Percentiles rank a stretch among this genome's conserved stretches.
phyloP scores from a whole-genome alignment of 2,113 vertebrate species.

The Colossoma macropomum region DNA sequence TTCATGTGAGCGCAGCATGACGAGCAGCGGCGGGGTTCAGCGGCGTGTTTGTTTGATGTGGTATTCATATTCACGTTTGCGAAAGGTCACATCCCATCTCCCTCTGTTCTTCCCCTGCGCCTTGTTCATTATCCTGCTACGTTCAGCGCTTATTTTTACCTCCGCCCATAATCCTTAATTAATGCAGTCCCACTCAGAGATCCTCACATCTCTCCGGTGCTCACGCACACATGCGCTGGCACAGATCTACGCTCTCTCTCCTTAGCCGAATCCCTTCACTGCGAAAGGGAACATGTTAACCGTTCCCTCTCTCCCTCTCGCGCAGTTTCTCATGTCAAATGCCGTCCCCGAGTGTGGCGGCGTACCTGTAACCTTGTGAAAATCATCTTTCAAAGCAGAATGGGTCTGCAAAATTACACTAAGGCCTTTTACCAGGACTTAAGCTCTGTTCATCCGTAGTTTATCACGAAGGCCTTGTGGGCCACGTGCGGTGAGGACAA shows the following conservation, averaged over 20 bases:
- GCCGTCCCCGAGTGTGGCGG: neutral
- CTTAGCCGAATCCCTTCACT: neutral
- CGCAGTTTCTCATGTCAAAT: neutral
- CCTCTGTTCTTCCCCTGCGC: slow-evolving; percentile 57
- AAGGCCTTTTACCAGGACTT: neutral
- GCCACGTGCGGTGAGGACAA: neutral
- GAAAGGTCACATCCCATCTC: slow-evolving; percentile 72
- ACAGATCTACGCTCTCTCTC: neutral
- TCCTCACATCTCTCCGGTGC: slow-evolving; percentile 14
- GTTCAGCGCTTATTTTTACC: slow-evolving; percentile 74
- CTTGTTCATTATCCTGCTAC: slow-evolving; percentile 69
- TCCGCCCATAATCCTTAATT: slow-evolving; percentile 74
- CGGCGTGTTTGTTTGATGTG: slow-evolving; percentile 33
- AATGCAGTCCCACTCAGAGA: slow-evolving; percentile 67
- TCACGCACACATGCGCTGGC: neutral
- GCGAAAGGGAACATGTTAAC: neutral
- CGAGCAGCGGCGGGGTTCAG: neutral
- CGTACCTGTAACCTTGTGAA: neutral
- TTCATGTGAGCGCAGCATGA: neutral
- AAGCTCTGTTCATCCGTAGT: neutral
- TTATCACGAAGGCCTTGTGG: slow-evolving; percentile 9
- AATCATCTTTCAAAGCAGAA: neutral
- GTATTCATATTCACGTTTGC: slow-evolving; percentile 68
- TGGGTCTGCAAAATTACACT: neutral
- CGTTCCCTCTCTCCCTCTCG: neutral